Evolutionary conservation across 2,888 invertebrate genomes (phyloP).

Genomic region (Pycnomerus fuliginosus): DNA sequence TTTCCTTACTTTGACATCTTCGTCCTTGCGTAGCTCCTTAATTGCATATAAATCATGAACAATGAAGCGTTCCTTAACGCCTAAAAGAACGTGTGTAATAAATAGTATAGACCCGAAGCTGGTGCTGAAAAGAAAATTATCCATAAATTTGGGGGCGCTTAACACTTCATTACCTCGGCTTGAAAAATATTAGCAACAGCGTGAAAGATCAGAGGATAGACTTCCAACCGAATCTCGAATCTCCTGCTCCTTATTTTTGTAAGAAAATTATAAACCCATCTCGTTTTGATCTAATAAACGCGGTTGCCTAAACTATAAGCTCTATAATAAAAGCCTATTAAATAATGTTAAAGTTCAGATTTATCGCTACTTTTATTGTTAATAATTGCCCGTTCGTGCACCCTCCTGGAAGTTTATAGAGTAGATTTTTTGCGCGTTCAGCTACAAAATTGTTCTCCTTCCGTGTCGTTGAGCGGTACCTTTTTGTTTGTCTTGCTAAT

Average conservation of each 20-base stretch:
- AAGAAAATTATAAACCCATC: constrained; percentile 1
- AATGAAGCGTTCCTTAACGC: too few relatives aligned
- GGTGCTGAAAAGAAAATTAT: not conserved
- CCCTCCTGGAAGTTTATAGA: too few relatives aligned
- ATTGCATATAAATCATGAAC: too few relatives aligned
- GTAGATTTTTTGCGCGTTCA: too few relatives aligned
- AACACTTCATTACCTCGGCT: constrained; percentile 2
- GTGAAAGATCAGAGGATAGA: constrained; percentile 3
- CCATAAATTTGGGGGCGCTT: not conserved
- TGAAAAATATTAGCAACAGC: constrained; percentile 2
- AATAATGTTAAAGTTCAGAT: constrained; percentile 40
- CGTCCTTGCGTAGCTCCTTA: too few relatives aligned
- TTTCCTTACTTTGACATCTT: too few relatives aligned
- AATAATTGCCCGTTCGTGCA: constrained; percentile 43
- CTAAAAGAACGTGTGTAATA: too few relatives aligned
- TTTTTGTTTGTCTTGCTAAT: too few relatives aligned
- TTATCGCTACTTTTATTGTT: constrained; percentile 45
- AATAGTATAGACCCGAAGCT: too few relatives aligned
- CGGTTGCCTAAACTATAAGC: constrained; percentile 18
- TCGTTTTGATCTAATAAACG: constrained; percentile 10
- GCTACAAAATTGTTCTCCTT: too few relatives aligned
- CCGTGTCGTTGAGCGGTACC: too few relatives aligned
- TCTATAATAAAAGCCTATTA: constrained; percentile 40
- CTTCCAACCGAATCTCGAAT: constrained; percentile 1
- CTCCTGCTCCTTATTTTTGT: not conserved